Percentiles rank a stretch among this genome's conserved stretches.
phyloP scores from a whole-genome alignment of 2,888 invertebrate genomes.

The Athalia circularis region DNA sequence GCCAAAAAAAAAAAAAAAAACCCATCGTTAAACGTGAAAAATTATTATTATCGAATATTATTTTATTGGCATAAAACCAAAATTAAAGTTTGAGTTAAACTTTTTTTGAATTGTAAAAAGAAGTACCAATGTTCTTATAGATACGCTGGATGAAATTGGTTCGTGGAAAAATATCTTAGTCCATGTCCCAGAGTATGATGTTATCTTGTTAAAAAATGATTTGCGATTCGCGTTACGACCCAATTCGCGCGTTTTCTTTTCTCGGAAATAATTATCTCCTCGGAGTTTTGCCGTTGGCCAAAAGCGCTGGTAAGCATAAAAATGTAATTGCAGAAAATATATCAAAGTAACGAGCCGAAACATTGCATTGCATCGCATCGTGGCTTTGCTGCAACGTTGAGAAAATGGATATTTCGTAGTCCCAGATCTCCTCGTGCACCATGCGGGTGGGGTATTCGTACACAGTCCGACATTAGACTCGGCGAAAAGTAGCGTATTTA shows the following conservation, averaged over 20 bases:
- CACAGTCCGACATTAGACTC: slow-evolving; percentile 41
- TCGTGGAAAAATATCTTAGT: too few species aligned
- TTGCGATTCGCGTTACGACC: too few species aligned
- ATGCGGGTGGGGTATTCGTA: neutral
- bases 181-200: too few species aligned
- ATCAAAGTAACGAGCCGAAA: slow-evolving; percentile 55
- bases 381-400: slow-evolving; percentile 35
- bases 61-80: too few species aligned
- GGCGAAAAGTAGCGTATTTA: slow-evolving; percentile 53
- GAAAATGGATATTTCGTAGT: slow-evolving; percentile 24
- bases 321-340: slow-evolving; percentile 53
- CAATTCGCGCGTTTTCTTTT: neutral
- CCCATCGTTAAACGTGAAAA: too few species aligned
- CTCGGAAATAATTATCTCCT: slow-evolving; percentile 59
- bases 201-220: too few species aligned
- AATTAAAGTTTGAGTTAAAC: too few species aligned
- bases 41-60: too few species aligned
- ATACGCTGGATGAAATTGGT: too few species aligned
- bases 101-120: too few species aligned
- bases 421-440: neutral
- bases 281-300: slow-evolving; percentile 56
- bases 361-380: slow-evolving; percentile 44
- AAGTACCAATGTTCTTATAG: too few species aligned
- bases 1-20: neutral
- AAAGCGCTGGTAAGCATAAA: slow-evolving; percentile 49